Base-by-base conservation (phyloP, 1,140 invertebrate species). In the Drosophila willistoni region DNA sequence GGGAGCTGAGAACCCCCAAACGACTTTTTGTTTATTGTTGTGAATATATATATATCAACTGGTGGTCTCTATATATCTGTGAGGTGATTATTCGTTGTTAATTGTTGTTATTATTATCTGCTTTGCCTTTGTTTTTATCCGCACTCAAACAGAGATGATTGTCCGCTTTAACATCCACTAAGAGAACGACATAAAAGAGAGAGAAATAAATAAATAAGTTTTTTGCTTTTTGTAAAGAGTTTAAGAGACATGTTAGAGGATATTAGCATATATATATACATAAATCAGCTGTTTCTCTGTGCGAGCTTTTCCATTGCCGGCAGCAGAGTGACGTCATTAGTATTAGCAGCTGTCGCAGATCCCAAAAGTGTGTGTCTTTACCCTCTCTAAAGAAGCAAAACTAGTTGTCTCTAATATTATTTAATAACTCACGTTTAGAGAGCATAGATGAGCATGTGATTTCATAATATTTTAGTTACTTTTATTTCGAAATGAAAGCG, bases 1-100 rank as follows among this genome's bases (percentile, higher is more conserved):
- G 55, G 59, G 51, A 60, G 59, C 56, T 56, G 66, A 72, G 51
- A 51, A 51, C 17, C 64, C 68, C 44, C 71, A 66, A 55, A 47
- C 55, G 64, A 36, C 67, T 67, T 64, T 79, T 89, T 89, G 77
- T 89, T 89, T 89, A 83, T 87, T 87, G 83, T 87, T 79, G 67
- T 71, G 79, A 71, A n/a, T 59, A 10, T 36, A 60, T 70, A 71
- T 42, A 60, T 72, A 47, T 65, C 69, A 70, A 62, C 34, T 68
- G 17, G 67, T 54, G 57, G 44, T 22, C 9, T 39, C 7, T 51
- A 3, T 61, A 14, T 64, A 36, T 36, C 2, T 44, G 13, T 66
- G 60, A 5, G 44, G 44, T 22, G 44, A 51, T 60, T 71, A 51
- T 22, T 55, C 39, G 61, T 59, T 60, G 51, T 61, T 64, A 25